phyloP scores from a whole-genome alignment of 2,113 vertebrate genomes.

The Paratilapia polleni region DNA sequence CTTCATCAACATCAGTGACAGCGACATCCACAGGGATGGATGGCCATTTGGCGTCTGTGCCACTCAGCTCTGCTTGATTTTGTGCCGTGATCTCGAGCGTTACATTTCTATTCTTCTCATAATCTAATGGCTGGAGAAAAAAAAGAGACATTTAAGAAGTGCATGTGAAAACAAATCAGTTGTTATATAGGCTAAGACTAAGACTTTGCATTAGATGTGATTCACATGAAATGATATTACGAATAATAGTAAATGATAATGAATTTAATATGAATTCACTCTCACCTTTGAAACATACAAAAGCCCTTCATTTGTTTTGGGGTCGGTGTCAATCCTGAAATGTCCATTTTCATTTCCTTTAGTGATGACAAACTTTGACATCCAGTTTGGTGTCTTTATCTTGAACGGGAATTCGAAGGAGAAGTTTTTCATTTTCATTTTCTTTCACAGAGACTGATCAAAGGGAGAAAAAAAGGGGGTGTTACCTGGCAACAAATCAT shows the following conservation, averaged over 20 bases:
- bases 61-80: conserved; percentile 83
- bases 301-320: conserved; percentile 86
- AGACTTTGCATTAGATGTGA: background rate
- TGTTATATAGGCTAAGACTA: background rate
- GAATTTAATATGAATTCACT: background rate
- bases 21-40: conserved; percentile 79
- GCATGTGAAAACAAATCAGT: background rate
- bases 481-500: no score
- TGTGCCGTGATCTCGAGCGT: conserved; percentile 81
- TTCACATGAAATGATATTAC: background rate
- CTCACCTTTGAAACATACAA: conserved; percentile 88
- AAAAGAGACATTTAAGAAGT: background rate
- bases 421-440: conserved; percentile 81
- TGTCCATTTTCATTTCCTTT: conserved; percentile 86
- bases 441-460: conserved; percentile 84
- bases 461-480: background rate
- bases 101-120: conserved; percentile 75
- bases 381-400: conserved; percentile 87
- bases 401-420: conserved; percentile 81
- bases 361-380: conserved; percentile 82
- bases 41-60: conserved; percentile 67
- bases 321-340: conserved; percentile 88
- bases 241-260: background rate
- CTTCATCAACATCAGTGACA: conserved; percentile 84
- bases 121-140: conserved; percentile 82